Evolutionary conservation across 2,797 vertebrate genomes (phyloP).

Genomic region (Glyptemys insculpta): DNA sequence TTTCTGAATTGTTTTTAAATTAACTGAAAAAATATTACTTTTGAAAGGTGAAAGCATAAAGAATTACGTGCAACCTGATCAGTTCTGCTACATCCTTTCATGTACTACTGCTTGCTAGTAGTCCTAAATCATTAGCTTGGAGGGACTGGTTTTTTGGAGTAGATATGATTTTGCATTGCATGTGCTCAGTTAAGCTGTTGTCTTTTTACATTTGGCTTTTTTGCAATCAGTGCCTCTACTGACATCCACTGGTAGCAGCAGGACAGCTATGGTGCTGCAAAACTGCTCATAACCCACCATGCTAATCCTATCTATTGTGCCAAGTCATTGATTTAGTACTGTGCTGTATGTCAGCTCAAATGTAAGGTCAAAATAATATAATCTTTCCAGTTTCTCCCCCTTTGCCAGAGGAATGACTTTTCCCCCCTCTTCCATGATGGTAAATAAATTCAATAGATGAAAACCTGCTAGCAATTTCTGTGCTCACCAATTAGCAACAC

Average conservation of each 20-base stretch:
- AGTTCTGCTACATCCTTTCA: background rate
- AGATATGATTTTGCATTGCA: background rate
- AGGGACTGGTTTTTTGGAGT: constrained; percentile 11
- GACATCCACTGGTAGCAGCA: constrained; percentile 75
- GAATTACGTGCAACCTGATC: constrained; percentile 13
- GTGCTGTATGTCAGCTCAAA: constrained; percentile 62
- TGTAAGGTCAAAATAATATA: constrained; percentile 71
- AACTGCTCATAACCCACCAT: constrained; percentile 39
- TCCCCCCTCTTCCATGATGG: constrained; percentile 49
- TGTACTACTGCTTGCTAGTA: background rate
- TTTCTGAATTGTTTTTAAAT: constrained; percentile 54
- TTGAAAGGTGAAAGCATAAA: constrained; percentile 56
- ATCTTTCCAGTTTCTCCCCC: constrained; percentile 58
- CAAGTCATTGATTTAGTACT: constrained; percentile 71
- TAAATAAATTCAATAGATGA: constrained; percentile 73
- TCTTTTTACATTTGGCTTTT: constrained; percentile 41
- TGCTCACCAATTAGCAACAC: constrained; percentile 44
- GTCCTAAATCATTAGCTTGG: constrained; percentile 27
- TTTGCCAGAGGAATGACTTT: constrained; percentile 45
- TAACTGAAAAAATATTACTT: constrained; percentile 35
- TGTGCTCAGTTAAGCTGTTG: background rate
- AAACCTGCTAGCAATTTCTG: constrained; percentile 65
- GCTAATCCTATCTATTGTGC: constrained; percentile 52
- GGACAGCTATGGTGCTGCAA: constrained; percentile 35
- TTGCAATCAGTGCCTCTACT: constrained; percentile 64